Conservation (phyloP, 2,888 invertebrate genomes). For the Caenorhabditis uteleia region DNA sequence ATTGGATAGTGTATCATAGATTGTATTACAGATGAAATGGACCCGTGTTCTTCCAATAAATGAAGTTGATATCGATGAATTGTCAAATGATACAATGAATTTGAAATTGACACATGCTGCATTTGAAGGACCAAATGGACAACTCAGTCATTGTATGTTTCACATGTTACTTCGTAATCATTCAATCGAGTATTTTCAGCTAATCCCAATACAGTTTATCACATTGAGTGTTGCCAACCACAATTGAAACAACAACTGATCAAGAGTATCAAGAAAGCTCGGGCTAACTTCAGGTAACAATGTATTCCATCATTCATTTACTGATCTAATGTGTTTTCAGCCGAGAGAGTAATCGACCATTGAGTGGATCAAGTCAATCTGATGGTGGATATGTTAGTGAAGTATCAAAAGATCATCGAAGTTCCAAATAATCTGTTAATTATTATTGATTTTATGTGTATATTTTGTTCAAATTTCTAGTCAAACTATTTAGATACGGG, state of each 20-base stretch:
- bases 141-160: slow-evolving; percentile 45
- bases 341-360: slow-evolving; percentile 42
- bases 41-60: slow-evolving; percentile 47
- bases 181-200: slow-evolving; percentile 26
- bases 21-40: slow-evolving; percentile 39
- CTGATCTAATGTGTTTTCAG: slow-evolving; percentile 9
- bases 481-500: not conserved
- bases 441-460: not conserved
- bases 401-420: slow-evolving; percentile 40
- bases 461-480: not conserved
- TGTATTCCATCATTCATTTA: slow-evolving; percentile 1
- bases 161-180: not conserved
- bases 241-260: slow-evolving; percentile 48
- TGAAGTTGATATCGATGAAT: slow-evolving; percentile 50
- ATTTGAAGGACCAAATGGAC: slow-evolving; percentile 44
- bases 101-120: slow-evolving; percentile 43
- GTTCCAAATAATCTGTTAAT: slow-evolving; percentile 13
- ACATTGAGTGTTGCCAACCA: slow-evolving; percentile 49
- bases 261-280: slow-evolving; percentile 46
- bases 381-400: slow-evolving; percentile 58
- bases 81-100: slow-evolving; percentile 21
- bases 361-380: slow-evolving; percentile 54
- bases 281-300: slow-evolving; percentile 38
- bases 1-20: no score
- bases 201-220: slow-evolving; percentile 44